A percentile compares a stretch with the other conserved stretches of the same genome.
phyloP scores from a whole-genome alignment of 2,797 vertebrate species.

The Propithecus deckenii region DNA sequence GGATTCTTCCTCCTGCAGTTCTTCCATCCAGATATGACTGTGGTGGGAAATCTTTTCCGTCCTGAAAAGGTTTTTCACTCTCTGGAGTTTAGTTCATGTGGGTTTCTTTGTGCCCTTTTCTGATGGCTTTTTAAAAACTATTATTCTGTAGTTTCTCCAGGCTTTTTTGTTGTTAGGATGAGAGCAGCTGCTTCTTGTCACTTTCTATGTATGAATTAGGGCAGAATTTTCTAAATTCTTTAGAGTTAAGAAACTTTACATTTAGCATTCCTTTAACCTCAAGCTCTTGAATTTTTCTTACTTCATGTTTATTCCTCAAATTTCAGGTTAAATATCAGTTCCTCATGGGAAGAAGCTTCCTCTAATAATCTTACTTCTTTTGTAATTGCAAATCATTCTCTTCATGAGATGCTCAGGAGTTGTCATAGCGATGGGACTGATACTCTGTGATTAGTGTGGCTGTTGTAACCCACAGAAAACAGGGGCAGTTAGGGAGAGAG shows the following conservation, averaged over 20 bases:
- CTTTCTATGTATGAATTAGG: background rate
- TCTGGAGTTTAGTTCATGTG: background rate
- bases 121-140: background rate
- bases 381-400: conserved; percentile 14
- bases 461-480: background rate
- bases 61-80: background rate
- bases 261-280: background rate
- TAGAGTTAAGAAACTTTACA: background rate
- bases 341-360: background rate
- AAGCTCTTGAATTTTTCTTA: background rate
- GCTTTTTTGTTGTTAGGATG: background rate
- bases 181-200: background rate
- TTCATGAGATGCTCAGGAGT: background rate
- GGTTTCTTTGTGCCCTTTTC: background rate
- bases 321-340: conserved; percentile 5
- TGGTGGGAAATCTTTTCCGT: background rate
- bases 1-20: background rate
- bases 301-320: background rate
- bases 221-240: background rate
- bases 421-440: conserved; percentile 30
- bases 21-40: background rate
- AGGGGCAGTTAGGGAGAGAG: background rate
- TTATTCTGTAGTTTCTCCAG: background rate
- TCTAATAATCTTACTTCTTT: background rate
- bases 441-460: background rate